Base-by-base conservation (phyloP, 2,113 vertebrate species). In the Geococcyx californianus region DNA sequence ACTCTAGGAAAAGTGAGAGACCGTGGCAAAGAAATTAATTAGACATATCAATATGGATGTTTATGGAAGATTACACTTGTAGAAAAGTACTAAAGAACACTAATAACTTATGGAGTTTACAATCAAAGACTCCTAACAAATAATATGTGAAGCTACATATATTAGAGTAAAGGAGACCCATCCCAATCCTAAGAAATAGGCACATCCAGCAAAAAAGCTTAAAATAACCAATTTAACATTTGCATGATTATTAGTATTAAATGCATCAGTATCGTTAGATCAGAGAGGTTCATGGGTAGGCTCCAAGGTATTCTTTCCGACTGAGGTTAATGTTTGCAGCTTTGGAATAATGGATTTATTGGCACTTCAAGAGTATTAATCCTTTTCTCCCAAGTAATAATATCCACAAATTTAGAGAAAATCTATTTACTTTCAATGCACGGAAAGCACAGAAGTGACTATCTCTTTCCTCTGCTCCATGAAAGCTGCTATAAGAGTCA, bases 21-120 rank as follows among this genome's bases (percentile, higher is more conserved):
- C 7, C 12, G 4, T 86, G 47, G 21, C 13, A 63, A 68, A 87
- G 9, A 64, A 84, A 76, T 76, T 11, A 70, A 81, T 6, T 23
- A n/a, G 31, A 51, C 15, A 4, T 33, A 79, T 26, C 11, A 3
- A 15, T 45, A 55, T 11, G 10, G 44, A 60, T 25, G 11, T 17
- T 81, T 64, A 81, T 29, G 26, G 59, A 77, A 70, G 36, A 82
- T 14, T 49, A 28, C 42, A 76, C 5, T 72, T 63, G 7, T 36
- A 14, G 28, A 59, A 91, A 78, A 81, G 21, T 55, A 31, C 25
- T n/a, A 13, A 84, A 77, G 33, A 81, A 87, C n/a, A 4, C 4
- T 0, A 2, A 25, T 5, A 69, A 9, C 9, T 77, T 68, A 44
- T 7, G 7, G 18, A 63, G 3, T 4, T 68, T 34, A 47, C 17